Conservation (phyloP, 2,113 vertebrate genomes). For the Notechis scutatus region DNA sequence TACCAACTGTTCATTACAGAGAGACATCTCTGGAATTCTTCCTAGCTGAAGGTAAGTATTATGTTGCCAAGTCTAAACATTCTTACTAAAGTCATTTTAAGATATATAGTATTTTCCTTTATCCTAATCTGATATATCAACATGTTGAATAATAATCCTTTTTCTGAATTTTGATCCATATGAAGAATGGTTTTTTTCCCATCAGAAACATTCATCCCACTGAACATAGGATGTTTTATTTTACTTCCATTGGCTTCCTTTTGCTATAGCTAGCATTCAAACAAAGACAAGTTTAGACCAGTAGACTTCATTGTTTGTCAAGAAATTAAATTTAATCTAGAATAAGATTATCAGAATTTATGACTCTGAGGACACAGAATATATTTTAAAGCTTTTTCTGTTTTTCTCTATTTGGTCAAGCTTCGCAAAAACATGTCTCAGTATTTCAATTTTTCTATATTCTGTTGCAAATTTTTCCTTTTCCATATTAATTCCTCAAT, state of each 20-base stretch:
- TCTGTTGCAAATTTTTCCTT: background rate
- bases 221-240: background rate
- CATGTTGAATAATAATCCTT: background rate
- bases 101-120: background rate
- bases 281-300: background rate
- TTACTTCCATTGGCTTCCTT: background rate
- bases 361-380: background rate
- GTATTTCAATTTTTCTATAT: background rate
- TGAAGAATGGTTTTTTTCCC: background rate
- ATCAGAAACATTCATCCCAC: background rate
- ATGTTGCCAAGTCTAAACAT: background rate
- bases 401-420: background rate
- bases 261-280: background rate
- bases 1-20: background rate
- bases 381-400: background rate
- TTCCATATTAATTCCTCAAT: background rate
- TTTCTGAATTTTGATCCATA: background rate
- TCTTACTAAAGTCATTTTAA: background rate
- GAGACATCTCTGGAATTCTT: slow-evolving; percentile 1
- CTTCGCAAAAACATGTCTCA: background rate
- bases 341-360: background rate
- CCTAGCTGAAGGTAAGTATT: background rate
- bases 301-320: background rate
- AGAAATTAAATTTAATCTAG: background rate
- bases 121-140: background rate